phyloP scores from a whole-genome alignment of 2,888 invertebrate species.

The Chrysodeixis includens region DNA sequence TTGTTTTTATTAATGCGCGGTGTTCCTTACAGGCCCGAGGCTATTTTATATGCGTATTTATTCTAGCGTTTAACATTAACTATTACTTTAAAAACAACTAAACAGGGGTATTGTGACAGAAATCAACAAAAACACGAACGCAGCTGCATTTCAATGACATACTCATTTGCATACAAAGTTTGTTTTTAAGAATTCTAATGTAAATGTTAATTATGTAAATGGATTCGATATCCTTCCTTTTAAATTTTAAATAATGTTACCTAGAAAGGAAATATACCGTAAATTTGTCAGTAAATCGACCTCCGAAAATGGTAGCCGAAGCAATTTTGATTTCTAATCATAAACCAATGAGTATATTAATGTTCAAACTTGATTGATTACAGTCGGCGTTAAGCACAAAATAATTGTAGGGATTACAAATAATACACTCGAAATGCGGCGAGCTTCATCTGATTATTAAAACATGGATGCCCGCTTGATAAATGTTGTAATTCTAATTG shows the following conservation, averaged over 20 bases:
- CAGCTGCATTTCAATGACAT: constrained; percentile 76
- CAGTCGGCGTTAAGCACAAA: constrained; percentile 62
- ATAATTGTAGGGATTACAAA: constrained; percentile 64
- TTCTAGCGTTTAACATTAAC: constrained; percentile 37
- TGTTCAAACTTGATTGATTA: constrained; percentile 65
- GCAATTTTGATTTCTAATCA: constrained; percentile 48
- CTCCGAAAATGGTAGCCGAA: constrained; percentile 42
- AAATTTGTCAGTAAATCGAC: constrained; percentile 50
- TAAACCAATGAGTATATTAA: constrained; percentile 53
- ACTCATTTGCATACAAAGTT: constrained; percentile 85
- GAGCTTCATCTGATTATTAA: constrained; percentile 48
- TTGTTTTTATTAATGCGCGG: constrained; percentile 62
- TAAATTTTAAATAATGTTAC: constrained; percentile 63
- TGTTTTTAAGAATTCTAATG: constrained; percentile 71
- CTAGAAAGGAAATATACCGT: constrained; percentile 71
- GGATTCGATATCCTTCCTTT: constrained; percentile 79
- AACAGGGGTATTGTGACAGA: constrained; percentile 43
- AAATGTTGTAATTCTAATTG: constrained; percentile 60
- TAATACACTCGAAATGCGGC: constrained; percentile 47
- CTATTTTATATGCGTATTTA: constrained; percentile 51
- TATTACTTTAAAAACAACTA: constrained; percentile 38
- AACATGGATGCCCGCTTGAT: constrained; percentile 55
- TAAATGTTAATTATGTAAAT: constrained; percentile 83
- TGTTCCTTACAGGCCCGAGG: constrained; percentile 44
- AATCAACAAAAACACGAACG: constrained; percentile 63